Evolutionary conservation across 2,113 vertebrate species (phyloP).

Genomic region (Centropus bengalensis): DNA sequence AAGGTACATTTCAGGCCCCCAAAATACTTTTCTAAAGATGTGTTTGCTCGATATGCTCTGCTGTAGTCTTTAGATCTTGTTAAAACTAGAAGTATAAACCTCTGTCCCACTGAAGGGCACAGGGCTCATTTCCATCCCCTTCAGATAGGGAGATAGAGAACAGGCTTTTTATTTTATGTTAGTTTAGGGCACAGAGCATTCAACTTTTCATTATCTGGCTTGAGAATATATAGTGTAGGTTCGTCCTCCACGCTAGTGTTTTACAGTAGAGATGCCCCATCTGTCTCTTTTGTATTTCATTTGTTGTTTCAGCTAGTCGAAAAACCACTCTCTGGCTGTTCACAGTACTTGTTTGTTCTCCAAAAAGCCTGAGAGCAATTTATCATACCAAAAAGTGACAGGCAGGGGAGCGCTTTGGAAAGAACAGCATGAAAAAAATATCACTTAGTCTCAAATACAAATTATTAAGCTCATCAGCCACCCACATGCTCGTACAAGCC

Average conservation of each 20-base stretch:
- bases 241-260: background rate
- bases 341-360: background rate
- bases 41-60: background rate
- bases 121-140: background rate
- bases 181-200: background rate
- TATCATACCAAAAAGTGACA: constrained; percentile 9
- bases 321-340: background rate
- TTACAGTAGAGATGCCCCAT: background rate
- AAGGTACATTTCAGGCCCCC: background rate
- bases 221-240: background rate
- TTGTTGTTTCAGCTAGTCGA: background rate
- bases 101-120: background rate
- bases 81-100: background rate
- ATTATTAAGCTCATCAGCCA: constrained; percentile 6
- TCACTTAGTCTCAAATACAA: background rate
- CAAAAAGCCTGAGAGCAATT: background rate
- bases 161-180: background rate
- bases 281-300: background rate
- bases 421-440: background rate
- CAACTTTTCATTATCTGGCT: background rate
- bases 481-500: background rate
- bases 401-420: constrained; percentile 6
- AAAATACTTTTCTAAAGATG: background rate
- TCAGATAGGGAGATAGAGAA: background rate
- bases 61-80: background rate